Evolutionary conservation across 2,888 invertebrate species (phyloP).

Genomic region (Cheilosia scutellata): DNA sequence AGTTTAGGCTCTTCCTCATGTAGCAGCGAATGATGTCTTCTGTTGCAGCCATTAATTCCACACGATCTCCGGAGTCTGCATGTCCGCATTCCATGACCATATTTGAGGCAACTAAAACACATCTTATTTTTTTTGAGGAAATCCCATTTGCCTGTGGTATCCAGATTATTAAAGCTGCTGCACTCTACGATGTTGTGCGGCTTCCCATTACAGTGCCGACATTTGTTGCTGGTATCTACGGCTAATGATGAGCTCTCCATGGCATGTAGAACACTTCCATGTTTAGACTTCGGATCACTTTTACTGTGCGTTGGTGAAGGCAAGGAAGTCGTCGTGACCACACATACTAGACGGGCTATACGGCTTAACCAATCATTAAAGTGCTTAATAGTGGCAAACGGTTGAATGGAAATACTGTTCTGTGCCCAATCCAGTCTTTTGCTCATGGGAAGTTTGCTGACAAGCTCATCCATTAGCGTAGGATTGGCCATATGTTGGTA

Average conservation of each 20-base stretch:
- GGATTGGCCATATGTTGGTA: constrained; percentile 46
- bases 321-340: constrained; percentile 11
- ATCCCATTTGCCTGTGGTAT: constrained; percentile 2
- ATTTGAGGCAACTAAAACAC: constrained; percentile 12
- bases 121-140: constrained; percentile 11
- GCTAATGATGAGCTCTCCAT: not conserved
- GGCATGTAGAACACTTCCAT: constrained; percentile 3
- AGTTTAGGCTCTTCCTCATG: constrained; percentile 12
- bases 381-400: constrained; percentile 26
- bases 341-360: constrained; percentile 14
- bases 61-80: constrained; percentile 20
- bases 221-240: not conserved
- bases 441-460: constrained; percentile 48
- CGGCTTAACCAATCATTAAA: constrained; percentile 37
- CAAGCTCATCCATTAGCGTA: constrained; percentile 44
- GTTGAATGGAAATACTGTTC: constrained; percentile 2
- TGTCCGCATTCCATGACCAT: not conserved
- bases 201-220: constrained; percentile 3
- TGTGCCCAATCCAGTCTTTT: constrained; percentile 54
- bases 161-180: constrained; percentile 8
- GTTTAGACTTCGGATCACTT: constrained; percentile 5
- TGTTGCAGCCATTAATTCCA: constrained; percentile 9
- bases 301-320: not conserved
- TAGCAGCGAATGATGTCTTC: constrained; percentile 13
- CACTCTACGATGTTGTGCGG: constrained; percentile 14